These are phyloP conservation scores for Chaetodon trifascialis DNA, from an alignment of 2,113 vertebrate species.

Conservation along the genomic window DNA sequence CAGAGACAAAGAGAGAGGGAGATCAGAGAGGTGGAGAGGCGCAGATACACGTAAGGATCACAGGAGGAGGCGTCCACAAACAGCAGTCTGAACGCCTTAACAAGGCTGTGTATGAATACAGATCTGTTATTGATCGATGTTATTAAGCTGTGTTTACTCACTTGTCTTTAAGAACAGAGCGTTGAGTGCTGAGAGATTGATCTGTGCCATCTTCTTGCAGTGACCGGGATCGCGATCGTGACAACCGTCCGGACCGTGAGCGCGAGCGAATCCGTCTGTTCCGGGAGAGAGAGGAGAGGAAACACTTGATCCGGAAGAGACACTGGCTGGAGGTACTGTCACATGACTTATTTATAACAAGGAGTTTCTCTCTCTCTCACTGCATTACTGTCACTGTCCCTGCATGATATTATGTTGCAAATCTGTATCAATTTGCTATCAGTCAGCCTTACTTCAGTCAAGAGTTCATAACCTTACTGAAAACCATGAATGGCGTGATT, in stretches of 20 bases:
- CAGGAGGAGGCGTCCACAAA: background rate
- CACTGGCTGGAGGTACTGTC: slow-evolving; percentile 86
- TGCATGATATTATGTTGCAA: background rate
- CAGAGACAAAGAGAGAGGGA: slow-evolving; percentile 95
- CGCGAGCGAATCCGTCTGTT: slow-evolving; percentile 91
- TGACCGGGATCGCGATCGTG: slow-evolving; percentile 76
- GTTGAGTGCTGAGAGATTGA: background rate
- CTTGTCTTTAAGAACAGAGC: background rate
- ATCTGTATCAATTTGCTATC: background rate
- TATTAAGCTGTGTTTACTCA: background rate
- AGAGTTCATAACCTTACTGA: background rate
- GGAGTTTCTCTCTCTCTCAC: no score
- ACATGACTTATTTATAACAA: background rate
- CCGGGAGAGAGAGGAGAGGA: slow-evolving; percentile 90
- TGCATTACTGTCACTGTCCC: background rate
- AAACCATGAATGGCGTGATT: background rate
- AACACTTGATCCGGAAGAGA: slow-evolving; percentile 89
- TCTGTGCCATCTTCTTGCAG: slow-evolving; percentile 2
- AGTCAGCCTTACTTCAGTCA: background rate
- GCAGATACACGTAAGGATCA: slow-evolving; percentile 83
- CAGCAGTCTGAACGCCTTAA: background rate
- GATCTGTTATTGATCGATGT: background rate
- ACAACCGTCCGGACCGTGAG: slow-evolving; percentile 88
- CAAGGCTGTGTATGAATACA: background rate
- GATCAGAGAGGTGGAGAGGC: slow-evolving; percentile 92